Percentiles rank a stretch among this genome's conserved stretches.
Conservation (phyloP, 2,113 vertebrate species). For the Neodon shergylaensis region DNA sequence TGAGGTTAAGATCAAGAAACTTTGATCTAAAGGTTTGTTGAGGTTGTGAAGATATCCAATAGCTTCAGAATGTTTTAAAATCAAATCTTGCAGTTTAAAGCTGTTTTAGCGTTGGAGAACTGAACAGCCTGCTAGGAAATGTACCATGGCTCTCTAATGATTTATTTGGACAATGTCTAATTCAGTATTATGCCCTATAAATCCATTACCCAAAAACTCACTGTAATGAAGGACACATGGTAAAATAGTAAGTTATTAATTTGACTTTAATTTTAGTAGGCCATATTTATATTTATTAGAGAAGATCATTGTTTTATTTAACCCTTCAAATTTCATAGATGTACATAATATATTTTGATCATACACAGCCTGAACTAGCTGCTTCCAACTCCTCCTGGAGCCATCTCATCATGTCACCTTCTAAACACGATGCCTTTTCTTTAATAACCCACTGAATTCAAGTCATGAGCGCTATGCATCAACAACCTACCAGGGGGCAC, state of each 20-base stretch:
- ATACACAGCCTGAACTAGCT: neutral
- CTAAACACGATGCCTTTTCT: neutral
- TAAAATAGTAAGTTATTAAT: constrained; percentile 40
- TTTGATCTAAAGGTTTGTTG: constrained; percentile 8
- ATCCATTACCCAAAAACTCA: neutral
- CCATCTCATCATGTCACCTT: neutral
- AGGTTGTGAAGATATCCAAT: neutral
- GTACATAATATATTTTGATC: neutral
- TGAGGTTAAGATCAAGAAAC: constrained; percentile 6
- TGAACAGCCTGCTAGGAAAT: constrained; percentile 8
- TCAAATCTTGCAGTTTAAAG: constrained; percentile 49
- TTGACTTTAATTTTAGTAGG: constrained; percentile 47
- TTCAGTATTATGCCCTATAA: constrained; percentile 12
- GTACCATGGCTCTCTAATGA: neutral
- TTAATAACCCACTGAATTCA: neutral
- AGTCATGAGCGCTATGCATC: neutral
- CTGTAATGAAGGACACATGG: neutral
- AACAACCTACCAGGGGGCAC: neutral
- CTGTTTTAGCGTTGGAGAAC: constrained; percentile 4
- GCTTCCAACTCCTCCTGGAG: neutral
- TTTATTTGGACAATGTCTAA: constrained; percentile 32
- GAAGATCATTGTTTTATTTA: neutral
- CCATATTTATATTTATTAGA: constrained; percentile 41
- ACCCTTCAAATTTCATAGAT: neutral
- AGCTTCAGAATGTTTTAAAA: constrained; percentile 51